Evolutionary conservation across 2,888 invertebrate genomes (phyloP).

Genomic region (Sarcophaga variegata): DNA sequence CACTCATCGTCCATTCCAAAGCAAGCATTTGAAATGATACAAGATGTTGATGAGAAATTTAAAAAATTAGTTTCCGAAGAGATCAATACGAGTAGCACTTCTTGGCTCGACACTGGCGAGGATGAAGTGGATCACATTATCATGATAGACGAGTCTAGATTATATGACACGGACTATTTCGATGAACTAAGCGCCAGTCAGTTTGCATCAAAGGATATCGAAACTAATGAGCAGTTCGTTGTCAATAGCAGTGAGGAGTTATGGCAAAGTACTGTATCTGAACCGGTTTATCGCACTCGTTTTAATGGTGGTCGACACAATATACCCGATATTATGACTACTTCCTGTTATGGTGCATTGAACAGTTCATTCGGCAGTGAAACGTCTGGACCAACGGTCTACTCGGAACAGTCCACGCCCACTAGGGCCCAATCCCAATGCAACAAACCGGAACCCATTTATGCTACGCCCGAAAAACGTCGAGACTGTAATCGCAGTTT

Average conservation of each 20-base stretch:
- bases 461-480: slow-evolving; percentile 79
- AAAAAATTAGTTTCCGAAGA: slow-evolving; percentile 73
- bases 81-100: slow-evolving; percentile 34
- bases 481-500: slow-evolving; percentile 78
- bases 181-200: slow-evolving; percentile 77
- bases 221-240: slow-evolving; percentile 52
- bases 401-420: slow-evolving; percentile 50
- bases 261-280: slow-evolving; percentile 75
- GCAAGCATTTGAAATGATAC: slow-evolving; percentile 78
- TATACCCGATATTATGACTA: slow-evolving; percentile 80
- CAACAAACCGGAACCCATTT: slow-evolving; percentile 73
- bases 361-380: slow-evolving; percentile 77
- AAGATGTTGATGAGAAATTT: slow-evolving; percentile 79
- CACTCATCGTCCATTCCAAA: slow-evolving; percentile 80
- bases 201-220: slow-evolving; percentile 54
- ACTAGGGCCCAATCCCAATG: neutral
- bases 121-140: slow-evolving; percentile 76
- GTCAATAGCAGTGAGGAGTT: slow-evolving; percentile 43
- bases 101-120: slow-evolving; percentile 51
- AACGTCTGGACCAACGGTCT: slow-evolving; percentile 59
- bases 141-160: slow-evolving; percentile 80
- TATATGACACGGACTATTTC: slow-evolving; percentile 78
- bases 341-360: slow-evolving; percentile 81
- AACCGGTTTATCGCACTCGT: slow-evolving; percentile 71
- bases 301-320: slow-evolving; percentile 52